A percentile compares a stretch with the other conserved stretches of the same genome.
Evolutionary conservation across 2,888 invertebrate genomes (phyloP).

Genomic region (Pegoplata infirma): DNA sequence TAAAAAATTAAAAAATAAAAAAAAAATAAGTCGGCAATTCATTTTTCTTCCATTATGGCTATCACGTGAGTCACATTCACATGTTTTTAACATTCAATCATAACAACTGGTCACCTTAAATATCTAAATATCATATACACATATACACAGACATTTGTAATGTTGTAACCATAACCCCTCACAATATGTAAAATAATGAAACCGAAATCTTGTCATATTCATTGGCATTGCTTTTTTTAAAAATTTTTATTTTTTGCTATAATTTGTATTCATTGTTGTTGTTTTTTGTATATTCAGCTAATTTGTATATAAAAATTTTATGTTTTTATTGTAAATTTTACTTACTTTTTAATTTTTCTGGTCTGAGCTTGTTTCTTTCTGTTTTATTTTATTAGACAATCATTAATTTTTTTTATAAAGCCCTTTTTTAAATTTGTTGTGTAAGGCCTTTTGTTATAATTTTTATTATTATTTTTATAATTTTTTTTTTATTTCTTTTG

Average conservation of each 20-base stretch:
- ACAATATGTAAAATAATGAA: conserved; percentile 21
- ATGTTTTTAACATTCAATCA: too few species aligned
- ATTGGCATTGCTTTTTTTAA: conserved; percentile 56
- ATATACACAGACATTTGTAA: background rate
- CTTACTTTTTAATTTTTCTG: background rate
- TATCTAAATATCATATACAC: too few species aligned
- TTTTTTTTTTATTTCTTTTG: background rate
- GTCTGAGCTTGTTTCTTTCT: background rate
- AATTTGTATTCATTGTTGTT: conserved; percentile 6
- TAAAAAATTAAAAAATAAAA: too few species aligned
- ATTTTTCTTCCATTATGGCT: too few species aligned
- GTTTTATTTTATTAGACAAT: conserved; percentile 38
- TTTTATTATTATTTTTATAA: background rate
- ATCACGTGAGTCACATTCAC: too few species aligned
- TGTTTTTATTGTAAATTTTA: background rate
- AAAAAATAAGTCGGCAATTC: too few species aligned
- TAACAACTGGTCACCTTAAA: too few species aligned
- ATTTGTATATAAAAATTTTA: conserved; percentile 27
- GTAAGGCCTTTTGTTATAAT: conserved; percentile 33
- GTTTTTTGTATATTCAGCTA: background rate
- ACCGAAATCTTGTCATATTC: conserved; percentile 48
- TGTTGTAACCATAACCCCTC: conserved; percentile 58
- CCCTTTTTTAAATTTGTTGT: conserved; percentile 46
- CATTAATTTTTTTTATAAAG: conserved; percentile 37
- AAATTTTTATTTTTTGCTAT: conserved; percentile 5